A percentile compares a stretch with the other conserved stretches of the same genome.
Conservation (phyloP, 2,888 invertebrate species). For the Aphodius sticticus region DNA sequence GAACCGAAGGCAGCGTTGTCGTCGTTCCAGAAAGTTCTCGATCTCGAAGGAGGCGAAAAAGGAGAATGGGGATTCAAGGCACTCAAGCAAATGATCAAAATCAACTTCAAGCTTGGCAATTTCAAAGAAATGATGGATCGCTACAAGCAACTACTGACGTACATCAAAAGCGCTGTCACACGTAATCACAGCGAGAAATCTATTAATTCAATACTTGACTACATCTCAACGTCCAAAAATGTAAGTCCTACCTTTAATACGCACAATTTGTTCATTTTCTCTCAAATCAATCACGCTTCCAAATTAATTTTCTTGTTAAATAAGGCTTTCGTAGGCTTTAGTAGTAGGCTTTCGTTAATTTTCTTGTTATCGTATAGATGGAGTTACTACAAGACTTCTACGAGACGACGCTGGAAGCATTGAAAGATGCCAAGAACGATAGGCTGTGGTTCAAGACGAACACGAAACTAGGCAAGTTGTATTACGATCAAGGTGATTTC, state of each 20-base stretch:
- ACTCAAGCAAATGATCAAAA: conserved; percentile 99
- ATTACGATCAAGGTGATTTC: conserved; percentile 96
- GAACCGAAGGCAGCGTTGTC: conserved; percentile 90
- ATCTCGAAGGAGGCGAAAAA: conserved; percentile 96
- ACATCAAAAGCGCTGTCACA: conserved; percentile 99
- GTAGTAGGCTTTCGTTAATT: background rate
- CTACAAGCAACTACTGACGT: conserved; percentile 95
- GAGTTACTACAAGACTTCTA: conserved; percentile 98
- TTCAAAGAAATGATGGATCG: conserved; percentile 76
- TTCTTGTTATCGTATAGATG: conserved; percentile 71
- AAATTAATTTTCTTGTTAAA: background rate
- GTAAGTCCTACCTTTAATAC: too few relatives aligned
- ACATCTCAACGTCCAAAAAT: conserved; percentile 99
- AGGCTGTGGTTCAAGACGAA: conserved; percentile 99
- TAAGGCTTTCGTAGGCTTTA: too few relatives aligned
- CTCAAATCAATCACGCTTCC: conserved; percentile 9
- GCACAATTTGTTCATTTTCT: too few relatives aligned
- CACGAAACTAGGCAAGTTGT: conserved; percentile 97
- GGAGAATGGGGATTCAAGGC: conserved; percentile 99
- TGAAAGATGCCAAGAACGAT: conserved; percentile 99
- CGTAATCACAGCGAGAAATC: conserved; percentile 99
- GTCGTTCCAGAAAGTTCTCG: conserved; percentile 95
- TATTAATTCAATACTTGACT: conserved; percentile 98
- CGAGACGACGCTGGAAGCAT: conserved; percentile 92
- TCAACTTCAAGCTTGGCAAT: conserved; percentile 97